Conservation (phyloP, 2,797 vertebrate species). For the Neoniphon sammara region DNA sequence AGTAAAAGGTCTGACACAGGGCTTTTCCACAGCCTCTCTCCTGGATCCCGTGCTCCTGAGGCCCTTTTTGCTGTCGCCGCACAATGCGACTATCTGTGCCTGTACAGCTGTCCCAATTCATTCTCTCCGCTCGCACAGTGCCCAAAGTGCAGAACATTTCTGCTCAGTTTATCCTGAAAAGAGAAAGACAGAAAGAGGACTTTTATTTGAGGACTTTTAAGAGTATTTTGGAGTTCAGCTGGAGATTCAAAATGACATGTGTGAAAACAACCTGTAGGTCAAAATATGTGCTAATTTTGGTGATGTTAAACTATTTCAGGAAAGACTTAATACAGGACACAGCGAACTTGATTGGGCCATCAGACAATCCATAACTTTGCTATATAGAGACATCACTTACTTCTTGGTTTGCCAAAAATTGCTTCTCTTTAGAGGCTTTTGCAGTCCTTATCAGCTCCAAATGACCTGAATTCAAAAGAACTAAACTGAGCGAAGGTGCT, state of each 20-base stretch:
- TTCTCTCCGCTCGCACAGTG: constrained; percentile 66
- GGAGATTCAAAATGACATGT: no score
- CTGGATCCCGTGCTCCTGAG: constrained; percentile 42
- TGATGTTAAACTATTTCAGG: no score
- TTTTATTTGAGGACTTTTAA: no score
- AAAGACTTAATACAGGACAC: no score
- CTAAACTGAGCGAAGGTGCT: constrained; percentile 15
- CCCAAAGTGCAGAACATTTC: constrained; percentile 65
- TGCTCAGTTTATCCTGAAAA: constrained; percentile 56
- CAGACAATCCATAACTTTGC: not conserved
- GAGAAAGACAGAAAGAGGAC: constrained; percentile 25
- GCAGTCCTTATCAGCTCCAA: not conserved
- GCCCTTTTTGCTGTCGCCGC: constrained; percentile 69
- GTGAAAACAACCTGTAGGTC: no score
- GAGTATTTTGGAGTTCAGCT: no score
- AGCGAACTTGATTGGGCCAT: not conserved
- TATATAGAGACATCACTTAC: not conserved
- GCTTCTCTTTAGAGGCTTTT: no score
- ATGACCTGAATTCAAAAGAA: constrained; percentile 2
- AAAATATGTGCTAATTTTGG: no score
- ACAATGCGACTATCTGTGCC: constrained; percentile 77
- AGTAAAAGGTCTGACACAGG: constrained; percentile 65
- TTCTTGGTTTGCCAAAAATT: not conserved
- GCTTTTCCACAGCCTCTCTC: constrained; percentile 57
- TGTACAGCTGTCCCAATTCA: constrained; percentile 81